Evolutionary conservation across 2,888 invertebrate genomes (phyloP), one percentile per base, ranked within the genome.

Genomic region (Amphipyra berbera): DNA sequence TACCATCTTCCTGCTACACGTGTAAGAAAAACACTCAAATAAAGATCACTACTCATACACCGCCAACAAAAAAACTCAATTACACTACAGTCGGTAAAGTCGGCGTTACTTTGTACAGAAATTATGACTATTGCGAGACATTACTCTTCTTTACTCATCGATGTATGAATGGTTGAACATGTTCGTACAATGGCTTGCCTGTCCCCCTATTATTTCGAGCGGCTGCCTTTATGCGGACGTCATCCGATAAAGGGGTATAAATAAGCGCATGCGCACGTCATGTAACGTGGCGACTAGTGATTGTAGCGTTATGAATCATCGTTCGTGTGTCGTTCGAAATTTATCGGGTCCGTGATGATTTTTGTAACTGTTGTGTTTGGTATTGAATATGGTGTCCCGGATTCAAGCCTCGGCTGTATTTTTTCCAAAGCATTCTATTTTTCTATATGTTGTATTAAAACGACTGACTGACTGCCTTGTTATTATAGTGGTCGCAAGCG

Each of bases 131-230:
- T 87, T 87, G 88, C 85, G 81, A 81, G 72, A 82, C 88, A 89
- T 87, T 89, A 89, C 82, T 84, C 87, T 82, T 87, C 88, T 85
- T 85, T 84, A 85, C 76, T 84, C 84, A 85, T 86, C 87, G 86
- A 80, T 77, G 77, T 81, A 90, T 90, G 91, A 90, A 91, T 91
- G 88, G 86, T 81, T 81, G 79, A 83, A 84, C 84, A 87, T 84
- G 85, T 79, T 75, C 71, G 76, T 87, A 90, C 90, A 90, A 90
- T 88, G 84, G 83, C 82, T 76, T 74, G 85, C 68, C 84, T 88
- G 90, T 89, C 88, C 86, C 87, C 85, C 90, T 90, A 90, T 90
- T 90, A 91, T 88, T 89, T 88, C 87, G 82, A 82, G 88, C 90
- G 90, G 90, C 88, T 79, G 68, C 83, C 89, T 88, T 88, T 88